Conservation (phyloP, 2,113 vertebrate genomes). For the Etheostoma spectabile region DNA sequence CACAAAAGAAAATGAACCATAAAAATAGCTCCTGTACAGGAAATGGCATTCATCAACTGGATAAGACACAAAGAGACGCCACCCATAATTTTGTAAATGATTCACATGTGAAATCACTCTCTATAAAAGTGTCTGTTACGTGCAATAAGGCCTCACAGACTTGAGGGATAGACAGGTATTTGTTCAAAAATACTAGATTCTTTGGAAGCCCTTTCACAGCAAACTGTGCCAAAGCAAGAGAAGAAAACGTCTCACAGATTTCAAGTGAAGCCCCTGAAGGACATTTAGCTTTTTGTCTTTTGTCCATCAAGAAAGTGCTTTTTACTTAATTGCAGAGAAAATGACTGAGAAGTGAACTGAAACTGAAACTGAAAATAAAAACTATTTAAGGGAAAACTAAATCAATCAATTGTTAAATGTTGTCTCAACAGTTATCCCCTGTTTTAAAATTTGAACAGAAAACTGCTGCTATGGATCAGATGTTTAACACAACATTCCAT, state of each 20-base stretch:
- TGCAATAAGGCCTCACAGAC: not conserved
- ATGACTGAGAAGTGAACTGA: not conserved
- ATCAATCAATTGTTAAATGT: not conserved
- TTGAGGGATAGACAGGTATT: not conserved
- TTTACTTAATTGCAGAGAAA: constrained; percentile 21
- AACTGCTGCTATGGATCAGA: constrained; percentile 14
- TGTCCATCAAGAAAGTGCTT: constrained; percentile 6
- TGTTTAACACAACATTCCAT: constrained; percentile 11
- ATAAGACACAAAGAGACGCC: constrained; percentile 48
- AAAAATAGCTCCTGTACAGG: constrained; percentile 44
- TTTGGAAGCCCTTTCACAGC: constrained; percentile 14
- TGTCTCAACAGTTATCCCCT: not conserved
- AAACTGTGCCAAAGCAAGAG: not conserved
- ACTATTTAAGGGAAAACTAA: not conserved
- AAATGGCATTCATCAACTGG: constrained; percentile 51
- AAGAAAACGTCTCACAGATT: constrained; percentile 12
- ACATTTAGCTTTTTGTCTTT: constrained; percentile 16
- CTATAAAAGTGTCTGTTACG: not conserved
- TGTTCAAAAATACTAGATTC: not conserved
- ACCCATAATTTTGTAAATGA: constrained; percentile 42
- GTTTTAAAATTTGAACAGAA: constrained; percentile 1
- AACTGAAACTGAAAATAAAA: too few species aligned
- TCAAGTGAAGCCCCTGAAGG: constrained; percentile 7
- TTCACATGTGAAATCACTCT: constrained; percentile 35
- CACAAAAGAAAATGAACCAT: constrained; percentile 60